Conservation (phyloP, 2,888 invertebrate species). For the Caprella mutica region DNA sequence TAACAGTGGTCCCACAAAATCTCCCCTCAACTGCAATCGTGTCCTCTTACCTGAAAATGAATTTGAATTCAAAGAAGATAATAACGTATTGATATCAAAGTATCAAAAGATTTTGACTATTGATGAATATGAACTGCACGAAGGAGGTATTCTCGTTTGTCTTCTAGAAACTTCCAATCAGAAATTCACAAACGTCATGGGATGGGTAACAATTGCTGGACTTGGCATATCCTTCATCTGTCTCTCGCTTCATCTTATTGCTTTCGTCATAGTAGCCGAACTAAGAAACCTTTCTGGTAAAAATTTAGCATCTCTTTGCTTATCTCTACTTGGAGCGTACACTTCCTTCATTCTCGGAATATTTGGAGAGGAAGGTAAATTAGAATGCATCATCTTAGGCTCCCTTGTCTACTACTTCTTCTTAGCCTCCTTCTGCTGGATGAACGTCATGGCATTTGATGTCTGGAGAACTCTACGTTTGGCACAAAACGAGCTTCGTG, state of each 20-base stretch:
- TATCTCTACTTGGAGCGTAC: conserved; percentile 45
- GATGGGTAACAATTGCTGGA: conserved; percentile 44
- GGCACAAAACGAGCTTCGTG: conserved; percentile 44
- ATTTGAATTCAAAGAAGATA: conserved; percentile 38
- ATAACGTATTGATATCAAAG: conserved; percentile 39
- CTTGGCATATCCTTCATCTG: conserved; percentile 44
- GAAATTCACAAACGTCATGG: conserved; percentile 40
- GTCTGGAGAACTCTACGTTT: conserved; percentile 43
- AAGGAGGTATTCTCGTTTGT: conserved; percentile 40
- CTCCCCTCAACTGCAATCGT: conserved; percentile 40
- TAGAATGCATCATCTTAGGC: conserved; percentile 42
- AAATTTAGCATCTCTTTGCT: conserved; percentile 46
- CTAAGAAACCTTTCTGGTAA: conserved; percentile 47
- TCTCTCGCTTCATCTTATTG: conserved; percentile 43
- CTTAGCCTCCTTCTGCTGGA: conserved; percentile 48
- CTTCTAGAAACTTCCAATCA: conserved; percentile 38
- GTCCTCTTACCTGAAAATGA: conserved; percentile 40
- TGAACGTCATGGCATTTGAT: conserved; percentile 47
- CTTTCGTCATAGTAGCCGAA: conserved; percentile 43
- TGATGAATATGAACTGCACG: conserved; percentile 38
- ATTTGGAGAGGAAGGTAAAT: conserved; percentile 36
- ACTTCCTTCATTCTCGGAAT: conserved; percentile 43
- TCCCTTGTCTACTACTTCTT: conserved; percentile 45
- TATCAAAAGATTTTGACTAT: conserved; percentile 39
- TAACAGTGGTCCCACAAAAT: neutral